phyloP scores from a whole-genome alignment of 2,113 vertebrate genomes.

The Heterochromis multidens region DNA sequence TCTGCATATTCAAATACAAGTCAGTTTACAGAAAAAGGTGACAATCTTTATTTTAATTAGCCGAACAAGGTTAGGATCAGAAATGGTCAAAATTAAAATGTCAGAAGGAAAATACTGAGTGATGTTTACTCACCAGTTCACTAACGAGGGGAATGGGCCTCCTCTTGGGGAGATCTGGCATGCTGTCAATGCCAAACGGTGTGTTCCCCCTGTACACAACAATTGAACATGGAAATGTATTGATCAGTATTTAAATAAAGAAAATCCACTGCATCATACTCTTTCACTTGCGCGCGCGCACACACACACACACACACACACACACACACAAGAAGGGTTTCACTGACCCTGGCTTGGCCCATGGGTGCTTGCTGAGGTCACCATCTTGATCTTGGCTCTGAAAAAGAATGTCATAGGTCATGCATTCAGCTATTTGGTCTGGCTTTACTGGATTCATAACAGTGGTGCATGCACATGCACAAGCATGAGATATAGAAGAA shows the following conservation, averaged over 20 bases:
- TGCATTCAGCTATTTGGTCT: neutral
- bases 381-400: slow-evolving; percentile 81
- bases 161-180: slow-evolving; percentile 91
- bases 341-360: slow-evolving; percentile 90
- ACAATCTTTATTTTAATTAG: neutral
- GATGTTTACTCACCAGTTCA: slow-evolving; percentile 86
- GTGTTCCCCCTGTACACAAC: slow-evolving; percentile 76
- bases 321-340: neutral
- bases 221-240: neutral
- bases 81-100: neutral
- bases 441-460: neutral
- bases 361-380: slow-evolving; percentile 81
- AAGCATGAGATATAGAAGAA: neutral
- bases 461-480: slow-evolving; percentile 18
- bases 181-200: slow-evolving; percentile 96
- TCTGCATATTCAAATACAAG: neutral
- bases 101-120: neutral
- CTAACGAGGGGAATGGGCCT: slow-evolving; percentile 92
- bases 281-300: neutral
- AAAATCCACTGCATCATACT: neutral
- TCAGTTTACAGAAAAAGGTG: neutral
- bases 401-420: slow-evolving; percentile 45
- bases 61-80: neutral
- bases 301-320: neutral
- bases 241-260: neutral